These are phyloP conservation scores for Thunnus albacares DNA, from an alignment of 2,797 vertebrate species.

Conservation along the genomic window DNA sequence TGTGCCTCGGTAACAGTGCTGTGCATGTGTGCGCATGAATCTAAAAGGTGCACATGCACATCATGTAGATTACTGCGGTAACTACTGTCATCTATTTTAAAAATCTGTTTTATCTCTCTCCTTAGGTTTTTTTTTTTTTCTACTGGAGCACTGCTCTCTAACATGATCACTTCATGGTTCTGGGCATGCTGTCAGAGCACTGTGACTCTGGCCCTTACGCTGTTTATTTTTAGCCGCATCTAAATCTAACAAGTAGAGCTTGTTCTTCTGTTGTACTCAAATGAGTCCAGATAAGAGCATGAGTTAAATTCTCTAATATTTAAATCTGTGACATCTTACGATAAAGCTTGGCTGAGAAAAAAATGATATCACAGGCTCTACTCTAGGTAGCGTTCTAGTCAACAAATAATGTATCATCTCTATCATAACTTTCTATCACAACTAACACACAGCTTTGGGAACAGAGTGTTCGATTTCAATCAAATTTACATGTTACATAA, in stretches of 20 bases:
- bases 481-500: background rate
- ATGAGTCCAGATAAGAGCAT: constrained; percentile 40
- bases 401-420: constrained; percentile 21
- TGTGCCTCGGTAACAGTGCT: constrained; percentile 30
- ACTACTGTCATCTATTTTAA: constrained; percentile 19
- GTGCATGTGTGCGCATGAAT: constrained; percentile 26
- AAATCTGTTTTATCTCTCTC: constrained; percentile 26
- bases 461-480: background rate
- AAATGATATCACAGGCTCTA: background rate
- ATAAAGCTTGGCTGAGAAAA: background rate
- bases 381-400: constrained; percentile 8
- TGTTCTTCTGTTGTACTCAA: constrained; percentile 43
- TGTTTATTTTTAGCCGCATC: constrained; percentile 71
- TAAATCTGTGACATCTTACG: background rate
- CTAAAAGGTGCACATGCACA: constrained; percentile 12
- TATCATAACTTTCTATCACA: background rate
- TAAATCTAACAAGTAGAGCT: constrained; percentile 52
- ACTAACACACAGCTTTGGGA: background rate
- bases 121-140: constrained; percentile 32
- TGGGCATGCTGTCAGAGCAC: constrained; percentile 71
- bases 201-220: constrained; percentile 54
- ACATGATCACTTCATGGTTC: constrained; percentile 71
- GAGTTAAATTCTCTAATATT: constrained; percentile 7
- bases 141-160: constrained; percentile 56
- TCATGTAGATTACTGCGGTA: constrained; percentile 43